Base-by-base conservation (phyloP, 2,888 invertebrate genomes). In the Cosmia pyralina region DNA sequence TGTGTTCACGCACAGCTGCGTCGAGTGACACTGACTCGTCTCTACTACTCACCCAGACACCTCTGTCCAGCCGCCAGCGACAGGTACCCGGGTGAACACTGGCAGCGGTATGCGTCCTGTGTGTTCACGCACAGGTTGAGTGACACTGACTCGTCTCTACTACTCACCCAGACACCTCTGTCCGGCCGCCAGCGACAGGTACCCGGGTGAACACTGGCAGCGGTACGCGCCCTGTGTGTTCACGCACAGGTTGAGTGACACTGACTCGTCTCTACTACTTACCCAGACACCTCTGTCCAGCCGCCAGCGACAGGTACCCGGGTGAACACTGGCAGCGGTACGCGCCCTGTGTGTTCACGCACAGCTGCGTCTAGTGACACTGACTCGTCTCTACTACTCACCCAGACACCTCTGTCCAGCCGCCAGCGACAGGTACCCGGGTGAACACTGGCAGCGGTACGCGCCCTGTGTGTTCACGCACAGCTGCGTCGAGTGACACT, bases 401-500 rank as follows among this genome's bases (percentile, higher is more conserved):
- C 96, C 97, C 41, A 96, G 86, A 75, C 96, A 97, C 38, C 95
- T 87, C 78, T 93, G 94, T 0, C 96, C 96, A 34, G 92, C 92
- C 1, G 93, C 95, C 3, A 93, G 88, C 10, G 97, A 93, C 69
- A 90, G 88, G 89, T 95, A 97, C 0, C 97, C 97, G 1, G 91
- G 90, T 2, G 95, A 92, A 86, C 97, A 97, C 53, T 95, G 90
- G 90, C 97, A 97, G 81, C 95, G 94, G 90, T 97, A 97, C 1
- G 95, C 96, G 50, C 97, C 97, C 62, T 93, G 90, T 0, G 96
- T 92, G 92, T 97, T 97, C 82, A 93, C 96, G 88, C 97, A 97
- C 77, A 92, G 90, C 90, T 95, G 96, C 50, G 96, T 96, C 85
- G 94, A 92, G 85, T 96, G 96, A 86, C 97, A 97, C 91, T 94